These are phyloP conservation scores for Stenichneumon culpator DNA, from an alignment of 2,888 invertebrate species.

Conservation along the genomic window DNA sequence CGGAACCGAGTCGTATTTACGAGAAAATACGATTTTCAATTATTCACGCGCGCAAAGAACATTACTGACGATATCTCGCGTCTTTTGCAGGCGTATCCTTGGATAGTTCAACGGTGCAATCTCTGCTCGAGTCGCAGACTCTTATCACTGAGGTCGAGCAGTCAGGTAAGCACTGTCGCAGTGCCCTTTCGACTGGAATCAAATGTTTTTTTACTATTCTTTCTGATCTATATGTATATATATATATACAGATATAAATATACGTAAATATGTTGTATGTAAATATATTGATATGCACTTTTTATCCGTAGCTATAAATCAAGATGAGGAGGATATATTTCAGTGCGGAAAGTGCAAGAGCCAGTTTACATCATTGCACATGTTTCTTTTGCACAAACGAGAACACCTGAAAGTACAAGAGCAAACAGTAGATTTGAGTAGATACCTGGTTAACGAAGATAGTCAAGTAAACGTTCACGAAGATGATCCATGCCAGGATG, in stretches of 20 bases:
- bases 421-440: slow-evolving; percentile 81
- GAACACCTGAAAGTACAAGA: slow-evolving; percentile 82
- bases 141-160: slow-evolving; percentile 82
- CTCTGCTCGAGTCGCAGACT: slow-evolving; percentile 81
- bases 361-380: slow-evolving; percentile 87
- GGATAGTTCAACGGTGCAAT: slow-evolving; percentile 82
- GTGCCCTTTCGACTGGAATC: background rate
- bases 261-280: too few relatives aligned
- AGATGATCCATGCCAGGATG: slow-evolving; percentile 77
- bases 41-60: background rate
- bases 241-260: background rate
- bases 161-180: slow-evolving; percentile 76
- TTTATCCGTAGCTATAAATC: slow-evolving; percentile 78
- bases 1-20: slow-evolving; percentile 24
- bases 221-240: background rate
- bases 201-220: background rate
- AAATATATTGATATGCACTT: slow-evolving; percentile 6
- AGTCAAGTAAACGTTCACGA: slow-evolving; percentile 74
- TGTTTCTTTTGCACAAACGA: slow-evolving; percentile 88
- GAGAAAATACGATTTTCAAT: background rate
- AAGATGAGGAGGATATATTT: slow-evolving; percentile 89
- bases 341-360: slow-evolving; percentile 90
- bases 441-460: slow-evolving; percentile 80
- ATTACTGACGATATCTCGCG: slow-evolving; percentile 24
- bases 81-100: slow-evolving; percentile 79